These are phyloP conservation scores for Drosophila nigrodunni DNA, from an alignment of 1,140 invertebrate genomes.

Conservation along the genomic window DNA sequence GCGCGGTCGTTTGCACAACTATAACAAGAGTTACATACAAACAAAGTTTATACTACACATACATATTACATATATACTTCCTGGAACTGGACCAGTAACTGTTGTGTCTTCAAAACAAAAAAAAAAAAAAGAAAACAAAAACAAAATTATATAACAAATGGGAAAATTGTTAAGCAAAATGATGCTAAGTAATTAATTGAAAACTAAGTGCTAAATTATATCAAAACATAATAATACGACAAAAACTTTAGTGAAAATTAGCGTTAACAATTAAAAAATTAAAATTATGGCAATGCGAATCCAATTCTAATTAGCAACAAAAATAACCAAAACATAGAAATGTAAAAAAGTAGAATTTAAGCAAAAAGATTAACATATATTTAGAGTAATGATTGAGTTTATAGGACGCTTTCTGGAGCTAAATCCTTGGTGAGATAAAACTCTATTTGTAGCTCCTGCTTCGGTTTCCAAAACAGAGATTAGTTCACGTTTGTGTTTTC, in stretches of 20 bases:
- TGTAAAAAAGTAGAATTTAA: slow-evolving; percentile 10
- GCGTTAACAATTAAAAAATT: slow-evolving; percentile 35
- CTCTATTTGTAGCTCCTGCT: slow-evolving; percentile 48
- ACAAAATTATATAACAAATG: slow-evolving; percentile 53
- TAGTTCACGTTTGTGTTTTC: slow-evolving; percentile 10
- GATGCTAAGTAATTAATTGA: slow-evolving; percentile 47
- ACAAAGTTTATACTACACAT: slow-evolving; percentile 13
- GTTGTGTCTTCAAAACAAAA: slow-evolving; percentile 83
- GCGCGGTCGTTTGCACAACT: slow-evolving; percentile 21
- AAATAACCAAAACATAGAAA: slow-evolving; percentile 10
- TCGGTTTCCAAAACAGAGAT: slow-evolving; percentile 58
- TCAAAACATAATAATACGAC: slow-evolving; percentile 37
- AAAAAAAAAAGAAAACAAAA: slow-evolving; percentile 50
- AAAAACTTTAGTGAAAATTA: slow-evolving; percentile 68
- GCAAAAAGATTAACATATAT: slow-evolving; percentile 7
- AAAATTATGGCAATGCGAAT: slow-evolving; percentile 59
- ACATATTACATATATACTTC: slow-evolving; percentile 64
- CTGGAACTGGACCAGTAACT: slow-evolving; percentile 85
- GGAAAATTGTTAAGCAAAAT: slow-evolving; percentile 42
- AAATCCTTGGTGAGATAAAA: background rate
- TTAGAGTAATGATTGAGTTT: slow-evolving; percentile 24
- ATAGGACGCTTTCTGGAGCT: slow-evolving; percentile 6
- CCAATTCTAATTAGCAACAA: slow-evolving; percentile 62
- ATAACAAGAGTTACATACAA: slow-evolving; percentile 21
- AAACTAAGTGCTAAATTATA: slow-evolving; percentile 79